Conservation (phyloP, 2,888 invertebrate species). For the Tetropium fuscum region DNA sequence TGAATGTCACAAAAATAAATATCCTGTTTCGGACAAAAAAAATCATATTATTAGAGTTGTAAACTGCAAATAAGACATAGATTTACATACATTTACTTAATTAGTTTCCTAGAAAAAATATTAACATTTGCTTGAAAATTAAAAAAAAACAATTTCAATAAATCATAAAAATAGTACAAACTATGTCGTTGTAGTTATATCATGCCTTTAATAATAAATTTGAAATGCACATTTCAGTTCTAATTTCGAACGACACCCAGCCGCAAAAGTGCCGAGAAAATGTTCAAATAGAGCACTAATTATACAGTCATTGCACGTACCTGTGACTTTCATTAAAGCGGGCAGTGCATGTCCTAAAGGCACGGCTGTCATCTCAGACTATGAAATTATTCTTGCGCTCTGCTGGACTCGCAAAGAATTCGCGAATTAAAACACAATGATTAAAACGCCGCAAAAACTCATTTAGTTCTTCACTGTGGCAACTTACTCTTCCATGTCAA, state of each 20-base stretch:
- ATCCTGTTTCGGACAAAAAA: too few relatives aligned
- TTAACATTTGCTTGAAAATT: too few relatives aligned
- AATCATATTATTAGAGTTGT: too few relatives aligned
- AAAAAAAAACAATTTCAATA: too few relatives aligned
- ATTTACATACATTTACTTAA: too few relatives aligned
- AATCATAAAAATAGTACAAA: too few relatives aligned
- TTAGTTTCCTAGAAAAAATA: too few relatives aligned
- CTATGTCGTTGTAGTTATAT: too few relatives aligned
- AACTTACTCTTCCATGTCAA: constrained; percentile 46
- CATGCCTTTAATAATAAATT: too few relatives aligned
- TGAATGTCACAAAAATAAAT: too few relatives aligned
- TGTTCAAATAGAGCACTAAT: constrained; percentile 45
- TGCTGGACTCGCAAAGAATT: constrained; percentile 53
- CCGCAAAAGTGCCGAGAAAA: constrained; percentile 27
- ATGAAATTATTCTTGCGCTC: constrained; percentile 58
- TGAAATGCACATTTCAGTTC: constrained; percentile 29
- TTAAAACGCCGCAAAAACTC: constrained; percentile 55
- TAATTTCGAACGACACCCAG: constrained; percentile 28
- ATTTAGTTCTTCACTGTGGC: constrained; percentile 50
- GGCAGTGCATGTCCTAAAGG: constrained; percentile 54
- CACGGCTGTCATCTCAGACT: constrained; percentile 56
- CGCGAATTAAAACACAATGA: constrained; percentile 56
- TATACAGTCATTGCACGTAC: constrained; percentile 54
- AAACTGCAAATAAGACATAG: too few relatives aligned
- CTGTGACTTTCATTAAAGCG: constrained; percentile 56